Evolutionary conservation across 2,113 vertebrate genomes (phyloP).

Genomic region (Larimichthys crocea): DNA sequence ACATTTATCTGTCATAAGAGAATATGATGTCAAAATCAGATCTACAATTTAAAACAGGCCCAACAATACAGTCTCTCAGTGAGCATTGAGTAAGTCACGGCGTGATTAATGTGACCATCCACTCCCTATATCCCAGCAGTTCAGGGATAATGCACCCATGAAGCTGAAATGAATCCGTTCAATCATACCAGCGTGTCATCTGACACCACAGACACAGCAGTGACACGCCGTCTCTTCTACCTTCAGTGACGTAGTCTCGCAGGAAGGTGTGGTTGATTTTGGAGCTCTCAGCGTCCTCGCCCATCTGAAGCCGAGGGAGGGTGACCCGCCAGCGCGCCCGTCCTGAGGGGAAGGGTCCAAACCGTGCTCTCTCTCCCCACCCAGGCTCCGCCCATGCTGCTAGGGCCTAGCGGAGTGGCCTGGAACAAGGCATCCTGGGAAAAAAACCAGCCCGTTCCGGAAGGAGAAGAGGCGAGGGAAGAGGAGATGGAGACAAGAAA

Average conservation of each 20-base stretch:
- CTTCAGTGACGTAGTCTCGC: constrained; percentile 99
- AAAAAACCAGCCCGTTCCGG: constrained; percentile 66
- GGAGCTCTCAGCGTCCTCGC: constrained; percentile 96
- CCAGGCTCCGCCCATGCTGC: constrained; percentile 96
- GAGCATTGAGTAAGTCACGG: background rate
- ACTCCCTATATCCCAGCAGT: background rate
- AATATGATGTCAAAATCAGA: background rate
- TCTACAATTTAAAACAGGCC: constrained; percentile 4
- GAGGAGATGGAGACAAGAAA: constrained; percentile 23
- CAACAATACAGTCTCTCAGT: background rate
- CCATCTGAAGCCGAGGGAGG: constrained; percentile 94
- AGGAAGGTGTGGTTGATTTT: constrained; percentile 99
- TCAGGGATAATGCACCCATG: constrained; percentile 15
- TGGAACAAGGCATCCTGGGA: constrained; percentile 89
- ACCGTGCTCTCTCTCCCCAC: constrained; percentile 90
- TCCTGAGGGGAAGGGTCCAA: constrained; percentile 93
- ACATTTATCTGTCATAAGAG: background rate
- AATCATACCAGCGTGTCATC: constrained; percentile 33
- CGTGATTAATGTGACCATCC: constrained; percentile 17
- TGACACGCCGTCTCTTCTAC: constrained; percentile 77
- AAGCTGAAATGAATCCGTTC: constrained; percentile 32
- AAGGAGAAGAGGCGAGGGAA: constrained; percentile 38
- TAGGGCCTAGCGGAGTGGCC: constrained; percentile 91
- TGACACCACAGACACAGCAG: constrained; percentile 33
- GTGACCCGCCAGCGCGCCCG: constrained; percentile 92